These are phyloP conservation scores for Limnephilus rhombicus DNA, from an alignment of 2,888 invertebrate genomes.

Conservation along the genomic window DNA sequence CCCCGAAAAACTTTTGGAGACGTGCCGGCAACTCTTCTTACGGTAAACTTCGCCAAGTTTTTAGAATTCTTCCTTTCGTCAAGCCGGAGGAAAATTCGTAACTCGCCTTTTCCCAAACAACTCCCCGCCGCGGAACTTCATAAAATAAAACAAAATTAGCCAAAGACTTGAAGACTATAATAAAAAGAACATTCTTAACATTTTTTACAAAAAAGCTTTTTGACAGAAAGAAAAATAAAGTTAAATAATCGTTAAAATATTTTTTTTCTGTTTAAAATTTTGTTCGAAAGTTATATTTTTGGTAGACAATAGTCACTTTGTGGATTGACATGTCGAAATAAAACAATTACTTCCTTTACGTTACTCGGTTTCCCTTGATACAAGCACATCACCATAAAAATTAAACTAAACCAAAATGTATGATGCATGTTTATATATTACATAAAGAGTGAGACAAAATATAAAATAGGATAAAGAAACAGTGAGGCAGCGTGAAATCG, in stretches of 20 bases:
- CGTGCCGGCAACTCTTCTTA: slow-evolving; percentile 20
- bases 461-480: no score
- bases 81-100: background rate
- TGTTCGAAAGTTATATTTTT: no score
- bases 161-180: background rate
- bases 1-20: slow-evolving; percentile 15
- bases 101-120: background rate
- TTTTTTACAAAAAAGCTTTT: background rate
- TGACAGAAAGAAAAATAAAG: background rate
- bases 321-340: no score
- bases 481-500: no score
- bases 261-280: no score
- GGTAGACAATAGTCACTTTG: no score
- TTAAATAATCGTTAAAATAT: background rate
- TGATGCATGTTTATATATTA: no score
- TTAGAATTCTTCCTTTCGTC: slow-evolving; percentile 34
- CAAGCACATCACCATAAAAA: no score
- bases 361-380: no score
- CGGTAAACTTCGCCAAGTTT: slow-evolving; percentile 16
- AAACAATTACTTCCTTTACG: no score
- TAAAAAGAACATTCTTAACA: background rate
- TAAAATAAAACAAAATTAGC: background rate
- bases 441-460: no score
- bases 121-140: background rate
- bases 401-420: no score